These are phyloP conservation scores for Folsomia manolachei DNA, from an alignment of 2,888 invertebrate species.

Conservation along the genomic window DNA sequence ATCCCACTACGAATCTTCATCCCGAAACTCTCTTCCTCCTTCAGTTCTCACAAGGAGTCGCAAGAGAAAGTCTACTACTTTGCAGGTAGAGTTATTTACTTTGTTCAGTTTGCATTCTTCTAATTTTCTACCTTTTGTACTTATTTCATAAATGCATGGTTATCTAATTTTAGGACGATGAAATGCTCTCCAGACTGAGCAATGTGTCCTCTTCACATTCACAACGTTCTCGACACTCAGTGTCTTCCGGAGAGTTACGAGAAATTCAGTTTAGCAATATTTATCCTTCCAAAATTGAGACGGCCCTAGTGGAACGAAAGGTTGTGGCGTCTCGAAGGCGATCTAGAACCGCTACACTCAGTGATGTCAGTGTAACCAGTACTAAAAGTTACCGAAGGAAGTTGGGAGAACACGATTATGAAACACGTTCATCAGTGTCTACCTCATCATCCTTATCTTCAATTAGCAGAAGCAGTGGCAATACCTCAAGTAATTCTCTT, in stretches of 20 bases:
- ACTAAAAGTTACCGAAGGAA: not conserved
- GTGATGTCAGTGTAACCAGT: slow-evolving; percentile 1
- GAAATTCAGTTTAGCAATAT: not conserved
- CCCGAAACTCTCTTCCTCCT: slow-evolving; percentile 31
- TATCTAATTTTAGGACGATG: not conserved
- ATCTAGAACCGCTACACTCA: not conserved
- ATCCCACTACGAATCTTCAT: slow-evolving; percentile 9
- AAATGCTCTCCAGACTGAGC: not conserved
- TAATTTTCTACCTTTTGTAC: too few relatives aligned
- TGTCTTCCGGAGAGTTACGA: not conserved
- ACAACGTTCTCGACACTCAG: not conserved
- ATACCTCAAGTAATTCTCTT: slow-evolving; percentile 8
- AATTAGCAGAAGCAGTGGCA: slow-evolving; percentile 14
- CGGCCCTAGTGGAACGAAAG: not conserved
- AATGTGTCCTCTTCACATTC: not conserved
- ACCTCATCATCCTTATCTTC: slow-evolving; percentile 22
- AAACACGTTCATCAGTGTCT: slow-evolving; percentile 22
- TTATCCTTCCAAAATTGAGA: not conserved
- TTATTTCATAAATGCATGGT: not conserved
- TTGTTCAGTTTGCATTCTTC: too few relatives aligned
- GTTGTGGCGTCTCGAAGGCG: not conserved
- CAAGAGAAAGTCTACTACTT: slow-evolving; percentile 35
- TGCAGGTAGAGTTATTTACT: slow-evolving; percentile 39
- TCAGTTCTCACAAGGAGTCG: slow-evolving; percentile 32
- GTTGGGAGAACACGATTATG: slow-evolving; percentile 1